Evolutionary conservation across 1,140 invertebrate species (phyloP).

Genomic region (Asbolus verrucosus): DNA sequence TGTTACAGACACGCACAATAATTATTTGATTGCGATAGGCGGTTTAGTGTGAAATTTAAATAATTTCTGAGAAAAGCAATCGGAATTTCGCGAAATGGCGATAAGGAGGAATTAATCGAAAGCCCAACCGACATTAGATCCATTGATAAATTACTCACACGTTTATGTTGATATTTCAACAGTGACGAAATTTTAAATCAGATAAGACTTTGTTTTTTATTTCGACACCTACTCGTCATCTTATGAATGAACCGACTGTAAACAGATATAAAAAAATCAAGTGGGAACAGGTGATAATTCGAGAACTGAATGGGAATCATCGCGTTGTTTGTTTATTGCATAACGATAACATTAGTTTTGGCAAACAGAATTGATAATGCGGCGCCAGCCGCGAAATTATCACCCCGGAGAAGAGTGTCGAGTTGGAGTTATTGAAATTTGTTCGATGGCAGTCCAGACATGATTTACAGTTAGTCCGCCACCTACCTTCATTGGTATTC

Average conservation of each 20-base stretch:
- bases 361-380: slow-evolving; percentile 6
- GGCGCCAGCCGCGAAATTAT: not conserved
- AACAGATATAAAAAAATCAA: slow-evolving; percentile 1
- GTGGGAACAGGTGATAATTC: not conserved
- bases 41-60: too few species aligned
- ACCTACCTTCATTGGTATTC: slow-evolving; percentile 52
- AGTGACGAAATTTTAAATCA: not conserved
- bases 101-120: not conserved
- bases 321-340: not conserved
- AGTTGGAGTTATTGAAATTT: slow-evolving; percentile 12
- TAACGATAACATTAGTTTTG: not conserved
- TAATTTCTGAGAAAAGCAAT: not conserved
- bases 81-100: not conserved
- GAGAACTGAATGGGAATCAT: not conserved
- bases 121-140: not conserved
- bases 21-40: too few species aligned
- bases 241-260: slow-evolving; percentile 22
- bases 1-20: too few species aligned
- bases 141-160: not conserved
- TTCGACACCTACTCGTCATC: not conserved
- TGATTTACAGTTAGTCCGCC: slow-evolving; percentile 51
- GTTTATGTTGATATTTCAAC: not conserved
- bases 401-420: not conserved
- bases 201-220: slow-evolving; percentile 18
- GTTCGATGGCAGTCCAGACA: slow-evolving; percentile 46